Conservation (phyloP, 2,797 vertebrate species). For the Aratinga solstitialis region DNA sequence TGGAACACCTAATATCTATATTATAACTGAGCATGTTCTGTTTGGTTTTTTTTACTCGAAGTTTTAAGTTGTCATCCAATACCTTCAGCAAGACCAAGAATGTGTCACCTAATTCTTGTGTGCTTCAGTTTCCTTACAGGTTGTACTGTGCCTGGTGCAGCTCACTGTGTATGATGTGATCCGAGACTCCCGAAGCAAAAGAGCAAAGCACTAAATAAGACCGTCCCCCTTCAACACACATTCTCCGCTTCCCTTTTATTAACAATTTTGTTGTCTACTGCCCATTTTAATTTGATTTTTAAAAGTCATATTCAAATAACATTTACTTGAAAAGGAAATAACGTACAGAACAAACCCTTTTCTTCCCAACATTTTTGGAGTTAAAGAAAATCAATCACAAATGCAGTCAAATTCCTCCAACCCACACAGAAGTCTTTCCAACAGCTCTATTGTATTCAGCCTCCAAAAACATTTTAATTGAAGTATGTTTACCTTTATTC, state of each 20-base stretch:
- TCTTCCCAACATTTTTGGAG: constrained; percentile 15
- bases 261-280: neutral
- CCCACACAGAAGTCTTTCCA: constrained; percentile 26
- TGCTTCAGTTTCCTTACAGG: neutral
- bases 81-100: neutral
- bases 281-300: neutral
- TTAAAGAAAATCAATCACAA: constrained; percentile 36
- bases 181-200: neutral
- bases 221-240: rapidly evolving
- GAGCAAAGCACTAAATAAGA: neutral
- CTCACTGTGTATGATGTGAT: neutral
- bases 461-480: constrained; percentile 65
- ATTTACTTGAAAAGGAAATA: constrained; percentile 15
- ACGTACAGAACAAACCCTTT: neutral
- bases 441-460: constrained; percentile 6
- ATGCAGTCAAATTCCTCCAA: constrained; percentile 51
- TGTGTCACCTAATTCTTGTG: no score
- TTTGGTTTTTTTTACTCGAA: neutral
- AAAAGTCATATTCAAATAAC: neutral
- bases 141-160: neutral
- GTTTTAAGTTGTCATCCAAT: neutral
- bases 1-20: neutral
- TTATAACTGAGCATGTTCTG: neutral
- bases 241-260: neutral
- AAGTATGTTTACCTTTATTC: constrained; percentile 69